These are phyloP conservation scores for Lepilemur septentrionalis DNA, from an alignment of 2,797 vertebrate genomes.

Conservation along the genomic window DNA sequence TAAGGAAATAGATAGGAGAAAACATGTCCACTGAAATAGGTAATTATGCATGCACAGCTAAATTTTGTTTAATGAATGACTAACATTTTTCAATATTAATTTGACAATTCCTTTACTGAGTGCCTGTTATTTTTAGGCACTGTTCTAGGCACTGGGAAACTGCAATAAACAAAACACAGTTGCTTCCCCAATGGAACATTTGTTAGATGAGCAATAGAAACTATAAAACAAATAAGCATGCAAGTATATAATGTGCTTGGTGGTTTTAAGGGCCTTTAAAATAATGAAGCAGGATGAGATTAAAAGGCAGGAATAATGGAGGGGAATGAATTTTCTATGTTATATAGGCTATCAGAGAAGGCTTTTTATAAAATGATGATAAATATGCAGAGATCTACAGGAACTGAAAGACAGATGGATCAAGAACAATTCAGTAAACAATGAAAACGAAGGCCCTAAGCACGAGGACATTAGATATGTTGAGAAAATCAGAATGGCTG, in stretches of 20 bases:
- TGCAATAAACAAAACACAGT: neutral
- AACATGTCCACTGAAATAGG: neutral
- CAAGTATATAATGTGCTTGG: neutral
- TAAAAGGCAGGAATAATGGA: neutral
- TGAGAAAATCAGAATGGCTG: neutral
- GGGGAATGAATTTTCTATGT: neutral
- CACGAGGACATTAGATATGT: accelerated
- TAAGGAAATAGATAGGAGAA: neutral
- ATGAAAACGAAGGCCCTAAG: neutral
- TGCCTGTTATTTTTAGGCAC: neutral
- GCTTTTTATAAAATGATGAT: neutral
- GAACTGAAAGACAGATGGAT: neutral
- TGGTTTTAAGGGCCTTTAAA: neutral
- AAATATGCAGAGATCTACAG: neutral
- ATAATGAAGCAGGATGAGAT: neutral
- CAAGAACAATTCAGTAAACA: neutral
- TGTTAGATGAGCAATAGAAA: neutral
- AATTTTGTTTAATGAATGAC: neutral
- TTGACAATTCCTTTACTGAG: neutral
- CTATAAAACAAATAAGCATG: neutral
- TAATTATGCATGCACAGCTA: neutral
- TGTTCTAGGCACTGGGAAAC: neutral
- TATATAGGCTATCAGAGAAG: neutral
- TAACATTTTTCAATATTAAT: neutral
- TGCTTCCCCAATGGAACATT: neutral